Percentiles rank a stretch among this genome's conserved stretches.
These are phyloP conservation scores for Crotalus horridus DNA, from an alignment of 2,113 vertebrate genomes.

Conservation along the genomic window DNA sequence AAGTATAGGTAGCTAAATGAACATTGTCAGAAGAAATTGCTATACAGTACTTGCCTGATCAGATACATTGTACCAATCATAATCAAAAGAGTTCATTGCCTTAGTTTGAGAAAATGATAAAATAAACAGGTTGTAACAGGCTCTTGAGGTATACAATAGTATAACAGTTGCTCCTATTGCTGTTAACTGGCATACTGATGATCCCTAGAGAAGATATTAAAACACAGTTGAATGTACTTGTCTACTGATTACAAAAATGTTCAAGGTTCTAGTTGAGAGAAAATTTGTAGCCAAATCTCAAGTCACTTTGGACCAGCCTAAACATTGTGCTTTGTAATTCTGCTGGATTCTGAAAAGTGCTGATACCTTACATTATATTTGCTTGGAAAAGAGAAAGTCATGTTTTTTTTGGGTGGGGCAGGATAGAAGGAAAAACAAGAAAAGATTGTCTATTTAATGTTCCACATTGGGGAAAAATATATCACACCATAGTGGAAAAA, in stretches of 20 bases:
- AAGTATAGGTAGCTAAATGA: background rate
- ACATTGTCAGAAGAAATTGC: background rate
- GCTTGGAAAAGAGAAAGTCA: background rate
- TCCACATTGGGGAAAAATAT: background rate
- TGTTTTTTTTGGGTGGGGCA: background rate
- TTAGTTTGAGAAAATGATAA: conserved; percentile 82
- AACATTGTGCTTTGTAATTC: background rate
- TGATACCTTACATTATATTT: background rate
- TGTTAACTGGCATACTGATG: conserved; percentile 93
- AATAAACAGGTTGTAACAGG: conserved; percentile 95
- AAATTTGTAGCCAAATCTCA: background rate
- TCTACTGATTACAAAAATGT: background rate
- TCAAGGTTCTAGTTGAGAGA: background rate
- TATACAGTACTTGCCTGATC: conserved; percentile 83
- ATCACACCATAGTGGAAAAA: background rate
- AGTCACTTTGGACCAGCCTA: background rate
- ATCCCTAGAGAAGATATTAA: conserved; percentile 77
- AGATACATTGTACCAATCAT: conserved; percentile 98
- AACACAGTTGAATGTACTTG: conserved; percentile 31
- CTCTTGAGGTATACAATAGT: conserved; percentile 88
- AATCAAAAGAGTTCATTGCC: conserved; percentile 89
- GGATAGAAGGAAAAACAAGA: background rate
- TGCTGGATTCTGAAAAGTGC: background rate
- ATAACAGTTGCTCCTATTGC: conserved; percentile 86
- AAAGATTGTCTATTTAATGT: background rate